Base-by-base conservation (phyloP, 2,113 vertebrate genomes). In the Lepus americanus region DNA sequence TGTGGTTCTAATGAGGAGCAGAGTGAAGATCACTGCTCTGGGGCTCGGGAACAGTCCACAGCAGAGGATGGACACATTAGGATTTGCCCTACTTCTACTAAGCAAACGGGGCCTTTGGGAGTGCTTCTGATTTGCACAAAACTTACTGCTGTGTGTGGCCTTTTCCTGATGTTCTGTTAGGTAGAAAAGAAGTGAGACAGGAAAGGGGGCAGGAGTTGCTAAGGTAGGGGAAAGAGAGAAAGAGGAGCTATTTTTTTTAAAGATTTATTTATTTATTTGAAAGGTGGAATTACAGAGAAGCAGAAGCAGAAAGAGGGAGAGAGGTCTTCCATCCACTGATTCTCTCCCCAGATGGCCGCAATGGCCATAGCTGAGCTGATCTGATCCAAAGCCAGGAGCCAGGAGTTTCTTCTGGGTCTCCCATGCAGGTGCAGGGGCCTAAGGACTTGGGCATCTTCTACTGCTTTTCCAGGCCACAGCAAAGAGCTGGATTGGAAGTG, bases 71-170 rank as follows among this genome's bases (percentile, higher is more conserved):
- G 63, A 29, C 49, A 22, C 23, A 76, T 72, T 31, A 0, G 27
- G 17, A 22, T 94, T 80, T 94, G 86, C 29, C 92, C 91, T 94
- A 77, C 87, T 96, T 92, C 86, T 36, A 66, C 36, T 49, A 44
- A 67, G 69, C 78, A 51, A 95, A 88, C 1, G 4, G 79, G 89
- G 51, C 64, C 86, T 89, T 0, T 3, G 79, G 70, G 87, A 93
- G 49, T 72, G 25, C 70, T 94, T 84, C 17, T 22, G 44, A 92
- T 31, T 61, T 73, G 9, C 44, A 78, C 44, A 78, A 39, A 81
- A 86, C 70, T 77, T 39, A 63, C 17, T 36, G 23, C 36, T 20
- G 0, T 53, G 0, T 59, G 36, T 14, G 25, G 5, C n/a, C 51
- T 82, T 72, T 82, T 69, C 39, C 6, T 0, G 6, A 22, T 66